phyloP scores from a whole-genome alignment of 2,113 vertebrate species.

The Suncus etruscus region DNA sequence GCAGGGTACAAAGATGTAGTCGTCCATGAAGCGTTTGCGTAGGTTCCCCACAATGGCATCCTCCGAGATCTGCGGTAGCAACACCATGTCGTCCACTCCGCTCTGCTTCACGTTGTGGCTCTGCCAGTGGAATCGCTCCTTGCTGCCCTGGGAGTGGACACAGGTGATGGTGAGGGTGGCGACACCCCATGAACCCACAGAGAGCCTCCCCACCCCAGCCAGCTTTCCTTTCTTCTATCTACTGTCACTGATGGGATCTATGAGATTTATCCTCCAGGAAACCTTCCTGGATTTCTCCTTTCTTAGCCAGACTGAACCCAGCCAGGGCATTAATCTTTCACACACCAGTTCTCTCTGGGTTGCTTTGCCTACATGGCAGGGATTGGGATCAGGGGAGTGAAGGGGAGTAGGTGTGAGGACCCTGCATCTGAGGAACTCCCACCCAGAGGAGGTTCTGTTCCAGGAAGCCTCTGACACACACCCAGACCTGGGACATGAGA shows the following conservation, averaged over 20 bases:
- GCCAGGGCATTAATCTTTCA: neutral
- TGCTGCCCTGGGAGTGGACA: slow-evolving; percentile 90
- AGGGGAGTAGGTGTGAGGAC: too few relatives aligned
- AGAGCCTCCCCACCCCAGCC: neutral
- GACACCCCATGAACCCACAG: rapidly evolving
- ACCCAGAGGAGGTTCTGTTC: too few relatives aligned
- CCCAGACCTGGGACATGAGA: too few relatives aligned
- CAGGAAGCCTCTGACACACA: too few relatives aligned
- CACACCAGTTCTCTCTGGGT: too few relatives aligned
- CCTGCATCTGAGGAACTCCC: too few relatives aligned
- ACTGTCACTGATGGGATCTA: neutral
- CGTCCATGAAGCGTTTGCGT: slow-evolving; percentile 97
- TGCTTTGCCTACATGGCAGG: too few relatives aligned
- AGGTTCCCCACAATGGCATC: slow-evolving; percentile 97
- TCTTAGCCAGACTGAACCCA: neutral
- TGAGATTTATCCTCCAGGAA: slow-evolving; percentile 35
- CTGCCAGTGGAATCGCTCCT: slow-evolving; percentile 97
- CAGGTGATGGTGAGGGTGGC: too few relatives aligned
- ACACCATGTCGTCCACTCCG: slow-evolving; percentile 98
- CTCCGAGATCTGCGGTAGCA: slow-evolving; percentile 96
- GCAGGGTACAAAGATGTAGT: slow-evolving; percentile 97
- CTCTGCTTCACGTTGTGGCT: slow-evolving; percentile 99
- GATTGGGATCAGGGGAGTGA: too few relatives aligned
- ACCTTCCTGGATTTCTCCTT: neutral
- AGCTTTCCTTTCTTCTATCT: neutral